phyloP scores from a whole-genome alignment of 2,113 vertebrate species.

The Oreochromis niloticus region DNA sequence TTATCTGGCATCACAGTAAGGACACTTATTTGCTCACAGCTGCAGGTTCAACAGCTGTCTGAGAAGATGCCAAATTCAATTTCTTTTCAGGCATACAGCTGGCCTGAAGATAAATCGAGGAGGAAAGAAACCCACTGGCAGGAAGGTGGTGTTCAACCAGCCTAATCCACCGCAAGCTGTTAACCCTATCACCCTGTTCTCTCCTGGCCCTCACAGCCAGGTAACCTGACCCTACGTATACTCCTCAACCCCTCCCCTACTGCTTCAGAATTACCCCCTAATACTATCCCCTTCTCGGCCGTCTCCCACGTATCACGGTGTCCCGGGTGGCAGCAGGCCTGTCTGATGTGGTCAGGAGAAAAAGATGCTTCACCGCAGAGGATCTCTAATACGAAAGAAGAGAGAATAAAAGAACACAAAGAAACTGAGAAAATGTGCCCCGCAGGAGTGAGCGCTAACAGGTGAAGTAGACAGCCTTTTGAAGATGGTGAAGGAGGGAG shows the following conservation, averaged over 20 bases:
- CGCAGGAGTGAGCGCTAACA: background rate
- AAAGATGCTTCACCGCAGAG: background rate
- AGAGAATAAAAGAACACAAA: background rate
- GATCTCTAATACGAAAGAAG: background rate
- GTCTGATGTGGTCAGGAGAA: conserved; percentile 38
- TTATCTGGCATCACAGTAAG: background rate
- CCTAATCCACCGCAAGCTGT: background rate
- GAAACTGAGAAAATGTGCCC: background rate
- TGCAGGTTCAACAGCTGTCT: background rate
- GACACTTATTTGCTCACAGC: background rate
- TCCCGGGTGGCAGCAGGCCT: background rate
- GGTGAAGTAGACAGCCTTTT: conserved; percentile 14
- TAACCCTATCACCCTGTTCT: background rate
- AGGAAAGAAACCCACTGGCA: background rate
- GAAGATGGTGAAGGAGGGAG: background rate
- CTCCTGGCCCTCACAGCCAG: background rate
- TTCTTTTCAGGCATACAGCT: background rate
- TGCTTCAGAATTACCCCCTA: background rate
- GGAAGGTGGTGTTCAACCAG: background rate
- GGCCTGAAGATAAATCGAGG: background rate
- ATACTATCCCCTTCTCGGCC: background rate
- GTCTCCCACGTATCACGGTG: background rate
- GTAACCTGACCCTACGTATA: conserved; percentile 13
- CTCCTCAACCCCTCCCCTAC: background rate
- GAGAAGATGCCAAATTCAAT: background rate